A percentile compares a stretch with the other conserved stretches of the same genome.
Conservation (phyloP, 2,113 vertebrate genomes). For the Larimichthys crocea region DNA sequence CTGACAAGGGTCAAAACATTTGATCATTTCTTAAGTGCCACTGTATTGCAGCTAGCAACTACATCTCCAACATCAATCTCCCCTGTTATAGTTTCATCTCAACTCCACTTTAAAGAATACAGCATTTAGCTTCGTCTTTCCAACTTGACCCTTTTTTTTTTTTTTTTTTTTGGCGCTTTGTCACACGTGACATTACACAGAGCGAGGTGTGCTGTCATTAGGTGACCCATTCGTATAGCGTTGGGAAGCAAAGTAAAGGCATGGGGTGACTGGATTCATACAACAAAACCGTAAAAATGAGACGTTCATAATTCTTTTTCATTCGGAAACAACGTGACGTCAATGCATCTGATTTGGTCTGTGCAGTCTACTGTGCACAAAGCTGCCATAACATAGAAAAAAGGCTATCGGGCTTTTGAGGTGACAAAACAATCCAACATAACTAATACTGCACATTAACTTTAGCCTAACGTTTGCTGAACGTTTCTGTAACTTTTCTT, state of each 20-base stretch:
- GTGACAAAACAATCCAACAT: constrained; percentile 48
- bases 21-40: constrained; percentile 68
- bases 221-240: constrained; percentile 30
- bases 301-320: constrained; percentile 21
- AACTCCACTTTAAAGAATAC: constrained; percentile 26
- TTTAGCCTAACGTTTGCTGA: constrained; percentile 3
- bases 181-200: constrained; percentile 17
- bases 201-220: constrained; percentile 12
- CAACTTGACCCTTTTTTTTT: constrained; percentile 28
- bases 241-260: constrained; percentile 71
- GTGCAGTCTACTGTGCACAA: constrained; percentile 61
- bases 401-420: constrained; percentile 71
- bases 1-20: constrained; percentile 61
- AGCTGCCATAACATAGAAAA: constrained; percentile 74
- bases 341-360: constrained; percentile 67
- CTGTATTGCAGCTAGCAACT: constrained; percentile 35
- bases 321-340: constrained; percentile 36
- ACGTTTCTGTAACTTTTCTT: constrained; percentile 62
- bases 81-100: constrained; percentile 17
- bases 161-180: constrained; percentile 21
- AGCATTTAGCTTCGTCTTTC: constrained; percentile 42
- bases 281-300: constrained; percentile 25
- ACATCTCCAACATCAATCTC: constrained; percentile 27
- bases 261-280: constrained; percentile 55
- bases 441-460: constrained; percentile 68